Conservation (phyloP, 2,797 vertebrate species). For the Diplodus puntazzo region DNA sequence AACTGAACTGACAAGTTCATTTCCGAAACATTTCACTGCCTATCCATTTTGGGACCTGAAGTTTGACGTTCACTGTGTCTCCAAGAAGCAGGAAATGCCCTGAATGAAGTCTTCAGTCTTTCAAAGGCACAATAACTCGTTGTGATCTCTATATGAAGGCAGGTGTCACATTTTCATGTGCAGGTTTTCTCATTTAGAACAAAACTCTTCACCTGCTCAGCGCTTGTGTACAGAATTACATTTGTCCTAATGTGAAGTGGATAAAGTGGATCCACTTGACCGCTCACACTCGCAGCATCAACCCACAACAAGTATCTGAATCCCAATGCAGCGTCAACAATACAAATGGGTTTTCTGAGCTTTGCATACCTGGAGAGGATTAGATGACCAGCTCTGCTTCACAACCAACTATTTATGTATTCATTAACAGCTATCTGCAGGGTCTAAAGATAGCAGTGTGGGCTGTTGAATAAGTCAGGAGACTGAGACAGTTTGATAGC, state of each 20-base stretch:
- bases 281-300: slow-evolving; percentile 34
- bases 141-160: not conserved
- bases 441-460: not conserved
- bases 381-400: not conserved
- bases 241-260: slow-evolving; percentile 33
- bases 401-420: slow-evolving; percentile 1
- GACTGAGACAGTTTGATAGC: not conserved
- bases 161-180: slow-evolving; percentile 20
- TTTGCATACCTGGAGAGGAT: slow-evolving; percentile 4
- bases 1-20: slow-evolving; percentile 46
- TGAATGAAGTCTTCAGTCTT: not conserved
- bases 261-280: slow-evolving; percentile 39
- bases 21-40: not conserved
- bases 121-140: not conserved
- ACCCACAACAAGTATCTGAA: slow-evolving; percentile 52
- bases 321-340: slow-evolving; percentile 42
- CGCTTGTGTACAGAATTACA: slow-evolving; percentile 28
- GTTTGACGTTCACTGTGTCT: slow-evolving; percentile 20
- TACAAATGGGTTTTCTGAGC: slow-evolving; percentile 14
- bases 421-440: not conserved
- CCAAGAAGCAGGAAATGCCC: slow-evolving; percentile 16
- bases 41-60: slow-evolving; percentile 16
- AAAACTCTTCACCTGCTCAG: slow-evolving; percentile 25
- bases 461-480: not conserved
- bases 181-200: slow-evolving; percentile 26